Conservation (phyloP, 2,888 invertebrate species). For the Glyphotaelius pellucidus region DNA sequence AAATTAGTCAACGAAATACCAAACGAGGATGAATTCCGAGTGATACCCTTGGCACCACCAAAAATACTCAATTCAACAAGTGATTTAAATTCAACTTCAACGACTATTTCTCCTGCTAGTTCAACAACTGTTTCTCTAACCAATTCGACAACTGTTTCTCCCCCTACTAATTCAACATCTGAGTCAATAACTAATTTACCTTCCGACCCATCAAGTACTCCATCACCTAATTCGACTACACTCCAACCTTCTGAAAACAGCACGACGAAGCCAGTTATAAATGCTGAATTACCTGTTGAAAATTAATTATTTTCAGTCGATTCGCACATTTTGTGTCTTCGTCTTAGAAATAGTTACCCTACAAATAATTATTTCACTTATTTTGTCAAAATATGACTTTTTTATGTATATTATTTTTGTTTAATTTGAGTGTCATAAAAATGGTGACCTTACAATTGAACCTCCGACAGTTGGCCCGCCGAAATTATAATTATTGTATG, state of each 20-base stretch:
- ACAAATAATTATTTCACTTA: background rate
- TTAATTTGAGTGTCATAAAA: background rate
- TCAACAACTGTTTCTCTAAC: background rate
- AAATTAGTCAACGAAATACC: background rate
- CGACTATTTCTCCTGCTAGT: background rate
- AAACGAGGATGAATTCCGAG: slow-evolving; percentile 44
- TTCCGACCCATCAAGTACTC: background rate
- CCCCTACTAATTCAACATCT: background rate
- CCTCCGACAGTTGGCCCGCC: too few relatives aligned
- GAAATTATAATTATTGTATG: too few relatives aligned
- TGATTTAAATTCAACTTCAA: background rate
- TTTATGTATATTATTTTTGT: background rate
- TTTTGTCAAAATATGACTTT: background rate
- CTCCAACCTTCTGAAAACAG: background rate
- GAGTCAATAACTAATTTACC: background rate
- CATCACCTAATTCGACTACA: slow-evolving; percentile 7
- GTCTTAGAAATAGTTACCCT: background rate
- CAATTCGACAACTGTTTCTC: background rate
- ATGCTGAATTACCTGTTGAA: background rate
- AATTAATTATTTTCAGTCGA: background rate
- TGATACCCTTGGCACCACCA: slow-evolving; percentile 48
- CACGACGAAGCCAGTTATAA: background rate
- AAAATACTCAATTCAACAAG: background rate
- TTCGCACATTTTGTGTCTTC: background rate
- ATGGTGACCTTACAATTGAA: too few relatives aligned